phyloP scores from a whole-genome alignment of 2,113 vertebrate genomes.

The Colius striatus region DNA sequence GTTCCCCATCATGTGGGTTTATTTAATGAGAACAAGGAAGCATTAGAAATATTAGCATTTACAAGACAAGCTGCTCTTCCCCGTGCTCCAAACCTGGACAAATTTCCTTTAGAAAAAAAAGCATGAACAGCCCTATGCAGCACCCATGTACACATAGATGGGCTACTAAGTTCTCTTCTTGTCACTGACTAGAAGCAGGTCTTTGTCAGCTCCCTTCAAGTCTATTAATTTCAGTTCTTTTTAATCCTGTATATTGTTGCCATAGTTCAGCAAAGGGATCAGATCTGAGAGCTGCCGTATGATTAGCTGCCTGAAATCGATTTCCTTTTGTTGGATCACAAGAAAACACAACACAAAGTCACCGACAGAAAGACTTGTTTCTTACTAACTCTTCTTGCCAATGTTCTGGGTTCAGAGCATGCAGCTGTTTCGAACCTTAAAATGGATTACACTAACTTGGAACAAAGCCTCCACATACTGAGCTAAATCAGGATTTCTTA shows the following conservation, averaged over 20 bases:
- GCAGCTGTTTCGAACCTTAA: slow-evolving; percentile 17
- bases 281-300: not conserved
- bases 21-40: slow-evolving; percentile 56
- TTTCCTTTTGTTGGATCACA: not conserved
- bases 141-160: not conserved
- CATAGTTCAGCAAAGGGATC: not conserved
- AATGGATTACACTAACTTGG: not conserved
- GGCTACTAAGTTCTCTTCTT: not conserved
- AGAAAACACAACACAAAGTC: slow-evolving; percentile 11
- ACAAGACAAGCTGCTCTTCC: slow-evolving; percentile 23
- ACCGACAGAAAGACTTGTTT: not conserved
- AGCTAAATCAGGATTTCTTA: slow-evolving; percentile 12
- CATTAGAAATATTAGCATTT: slow-evolving; percentile 38
- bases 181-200: not conserved
- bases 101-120: not conserved
- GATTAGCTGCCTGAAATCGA: slow-evolving; percentile 7
- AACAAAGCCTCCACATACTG: not conserved
- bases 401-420: not conserved
- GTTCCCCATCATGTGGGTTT: slow-evolving; percentile 37
- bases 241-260: not conserved
- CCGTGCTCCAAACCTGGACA: not conserved
- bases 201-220: not conserved
- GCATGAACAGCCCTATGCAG: not conserved
- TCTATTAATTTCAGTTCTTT: not conserved
- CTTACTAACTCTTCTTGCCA: not conserved